phyloP scores from a whole-genome alignment of 1,140 invertebrate species.

The Globodera ellingtonae region DNA sequence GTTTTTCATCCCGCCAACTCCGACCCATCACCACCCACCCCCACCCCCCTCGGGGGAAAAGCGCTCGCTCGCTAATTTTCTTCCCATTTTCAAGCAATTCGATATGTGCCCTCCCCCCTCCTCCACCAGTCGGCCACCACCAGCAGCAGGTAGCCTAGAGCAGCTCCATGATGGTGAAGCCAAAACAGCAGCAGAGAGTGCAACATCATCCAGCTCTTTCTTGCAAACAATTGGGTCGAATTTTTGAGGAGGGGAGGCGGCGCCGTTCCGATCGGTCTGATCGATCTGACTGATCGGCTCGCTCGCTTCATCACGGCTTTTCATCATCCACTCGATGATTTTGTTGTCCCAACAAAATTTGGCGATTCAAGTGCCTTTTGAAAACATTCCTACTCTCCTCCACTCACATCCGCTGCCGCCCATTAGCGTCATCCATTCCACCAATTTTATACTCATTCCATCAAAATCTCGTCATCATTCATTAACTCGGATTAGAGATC shows the following conservation, averaged over 20 bases:
- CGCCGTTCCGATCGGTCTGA: not conserved
- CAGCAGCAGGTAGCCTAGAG: too few relatives aligned
- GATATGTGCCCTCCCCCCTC: too few relatives aligned
- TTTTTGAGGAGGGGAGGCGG: not conserved
- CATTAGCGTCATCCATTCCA: not conserved
- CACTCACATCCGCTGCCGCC: not conserved
- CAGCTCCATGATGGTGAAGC: too few relatives aligned
- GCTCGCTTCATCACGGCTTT: not conserved
- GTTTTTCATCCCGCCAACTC: too few relatives aligned
- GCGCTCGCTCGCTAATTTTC: too few relatives aligned
- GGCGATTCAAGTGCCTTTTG: not conserved
- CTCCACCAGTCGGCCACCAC: too few relatives aligned
- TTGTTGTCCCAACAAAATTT: constrained; percentile 1
- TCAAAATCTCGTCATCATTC: not conserved
- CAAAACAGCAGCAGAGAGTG: not conserved
- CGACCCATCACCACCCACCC: too few relatives aligned
- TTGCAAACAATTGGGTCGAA: constrained; percentile 1
- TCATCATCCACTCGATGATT: not conserved
- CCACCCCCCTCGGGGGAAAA: too few relatives aligned
- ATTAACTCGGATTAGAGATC: too few relatives aligned
- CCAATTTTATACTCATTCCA: not conserved
- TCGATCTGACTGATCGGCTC: not conserved
- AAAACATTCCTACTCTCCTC: not conserved
- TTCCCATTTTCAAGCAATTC: too few relatives aligned
- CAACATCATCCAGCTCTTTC: not conserved